Evolutionary conservation across 2,797 vertebrate species (phyloP), one percentile per base, ranked within the genome.

Genomic region (Pelobates cultripes): DNA sequence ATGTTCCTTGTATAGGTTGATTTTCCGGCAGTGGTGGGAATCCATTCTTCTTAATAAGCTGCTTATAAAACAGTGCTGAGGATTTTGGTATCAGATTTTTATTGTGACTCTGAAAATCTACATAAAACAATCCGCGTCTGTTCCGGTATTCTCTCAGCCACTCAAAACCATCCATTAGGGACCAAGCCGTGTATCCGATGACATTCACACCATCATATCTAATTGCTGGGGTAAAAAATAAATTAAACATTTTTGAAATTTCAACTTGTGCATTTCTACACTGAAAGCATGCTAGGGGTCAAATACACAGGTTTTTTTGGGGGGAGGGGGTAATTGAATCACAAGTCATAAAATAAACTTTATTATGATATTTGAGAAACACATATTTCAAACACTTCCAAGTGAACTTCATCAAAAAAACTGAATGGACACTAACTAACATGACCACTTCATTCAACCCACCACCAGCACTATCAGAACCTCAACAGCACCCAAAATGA

Each of bases 151-250:
- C 97, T 57, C 96, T 91, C 85, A 96, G 92, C 97, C 97, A 99
- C 90, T 99, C 98, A 2, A 97, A 99, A 72, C 97, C 96, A 1
- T 99, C 98, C 71, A 98, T 90, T 84, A 99, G 94, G 51, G 98
- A 98, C 97, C 97, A 99, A 13, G 94, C 97, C 0, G 97, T 99
- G 92, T 97, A 99, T 78, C 98, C 98, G 3, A 98, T 95, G 82
- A 99, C 94, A 0, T 95, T 88, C 68, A 99, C 95, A 42, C 91
- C 88, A 0, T 99, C 98, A 0, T 96, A 93, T 77, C 89, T 87
- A 81, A 98, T 95, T 3, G 98, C 98, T 99, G 86, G 17, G 10
- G 28, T 80, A 85, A 73, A 89, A 13, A 70, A 2, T 9, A 8
- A 75, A 51, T 6, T 6, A 5, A 51, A 3, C 47, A 51, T 51